Evolutionary conservation across 2,888 invertebrate species (phyloP), one percentile per base, ranked within the genome.

Genomic region (Smittia aterrima): DNA sequence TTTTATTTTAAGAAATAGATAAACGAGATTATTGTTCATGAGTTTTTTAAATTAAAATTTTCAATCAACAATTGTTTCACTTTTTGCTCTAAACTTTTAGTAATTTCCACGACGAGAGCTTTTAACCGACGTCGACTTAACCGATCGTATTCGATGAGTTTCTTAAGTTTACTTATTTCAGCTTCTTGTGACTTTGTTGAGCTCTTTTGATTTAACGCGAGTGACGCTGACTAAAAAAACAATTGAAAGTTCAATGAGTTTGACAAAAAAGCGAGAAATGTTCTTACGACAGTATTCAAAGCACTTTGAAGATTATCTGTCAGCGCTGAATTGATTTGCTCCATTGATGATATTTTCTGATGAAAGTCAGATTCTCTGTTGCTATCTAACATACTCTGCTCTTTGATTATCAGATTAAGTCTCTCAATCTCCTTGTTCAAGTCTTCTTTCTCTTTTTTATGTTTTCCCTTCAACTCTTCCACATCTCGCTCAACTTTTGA

Each of bases 351-450:
- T 6, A 32, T 32, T 32, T 32, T 32, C 32, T 9, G 32, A 6
- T 32, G 32, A 9, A 32, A 32, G 3, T 32, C 32, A 6, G 32
- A 32, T 9, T 3, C 32, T 32, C 9, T 3, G 32, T 9, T 32
- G 32, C 20, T 62, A 7, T 72, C 72, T 2, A n/a, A 25, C 4
- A 32, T 9, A 9, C 9, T 9, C 4, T 9, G 32, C 9, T 32
- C 4, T 9, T 32, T 32, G 32, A 6, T 32, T 9, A 32, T 32
- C 32, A 85, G 83, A 78, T 85, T 88, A 0, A 88, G 80, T 70
- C 84, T 83, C 3, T 84, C 84, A 67, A 89, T 82, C 80, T 92
- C 89, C n/a, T 79, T 82, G 77, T 87, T 87, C 47, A 87, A 84
- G 76, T 84, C 85, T 0, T 81, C 79, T 32, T 9, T 3, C 32